These are phyloP conservation scores for Pseudococcus viburni DNA, from an alignment of 2,888 invertebrate species.

Conservation along the genomic window DNA sequence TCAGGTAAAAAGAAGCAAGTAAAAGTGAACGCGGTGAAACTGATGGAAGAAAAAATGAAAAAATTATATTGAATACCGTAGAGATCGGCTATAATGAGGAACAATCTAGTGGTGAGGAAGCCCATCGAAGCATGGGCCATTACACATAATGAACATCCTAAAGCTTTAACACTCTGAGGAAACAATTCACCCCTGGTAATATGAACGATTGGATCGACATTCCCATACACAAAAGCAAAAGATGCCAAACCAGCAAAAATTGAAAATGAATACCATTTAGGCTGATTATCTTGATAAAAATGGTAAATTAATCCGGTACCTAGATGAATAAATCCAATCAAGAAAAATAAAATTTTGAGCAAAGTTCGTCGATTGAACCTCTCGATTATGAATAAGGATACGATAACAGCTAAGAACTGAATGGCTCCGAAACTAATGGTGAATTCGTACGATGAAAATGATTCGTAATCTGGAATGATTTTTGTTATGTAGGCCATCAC, in stretches of 20 bases:
- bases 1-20: conserved; percentile 39
- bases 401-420: conserved; percentile 68
- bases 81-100: background rate
- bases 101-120: conserved; percentile 28
- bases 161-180: conserved; percentile 45
- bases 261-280: conserved; percentile 1
- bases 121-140: conserved; percentile 19
- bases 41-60: conserved; percentile 6
- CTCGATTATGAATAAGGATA: conserved; percentile 68
- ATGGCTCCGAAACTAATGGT: conserved; percentile 68
- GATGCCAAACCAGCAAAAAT: background rate
- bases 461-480: conserved; percentile 68
- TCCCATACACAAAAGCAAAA: conserved; percentile 19
- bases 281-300: background rate
- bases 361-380: conserved; percentile 68
- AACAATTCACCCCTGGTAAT: conserved; percentile 47
- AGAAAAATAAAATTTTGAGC: conserved; percentile 68
- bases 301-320: conserved; percentile 67
- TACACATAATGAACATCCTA: background rate
- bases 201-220: background rate
- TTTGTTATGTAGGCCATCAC: conserved; percentile 68
- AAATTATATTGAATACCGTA: conserved; percentile 56
- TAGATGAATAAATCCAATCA: conserved; percentile 68
- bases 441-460: conserved; percentile 68
- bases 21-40: background rate